Percentiles rank a stretch among this genome's conserved stretches.
Conservation (phyloP, 2,113 vertebrate genomes). For the Clarias gariepinus region DNA sequence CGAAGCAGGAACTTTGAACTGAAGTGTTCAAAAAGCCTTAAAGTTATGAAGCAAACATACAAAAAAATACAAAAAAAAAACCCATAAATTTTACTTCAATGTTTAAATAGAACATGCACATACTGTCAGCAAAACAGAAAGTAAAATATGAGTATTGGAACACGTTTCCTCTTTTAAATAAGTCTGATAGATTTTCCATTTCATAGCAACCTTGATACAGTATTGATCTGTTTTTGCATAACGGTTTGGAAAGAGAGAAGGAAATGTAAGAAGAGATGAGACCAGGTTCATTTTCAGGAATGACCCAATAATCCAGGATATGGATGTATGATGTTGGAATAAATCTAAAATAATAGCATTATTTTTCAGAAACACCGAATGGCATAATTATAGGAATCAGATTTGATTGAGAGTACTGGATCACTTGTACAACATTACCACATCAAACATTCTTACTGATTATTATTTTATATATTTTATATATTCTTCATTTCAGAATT, state of each 20-base stretch:
- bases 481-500: neutral
- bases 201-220: neutral
- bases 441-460: neutral
- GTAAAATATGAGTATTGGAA: neutral
- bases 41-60: neutral
- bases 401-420: neutral
- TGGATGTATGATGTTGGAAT: neutral
- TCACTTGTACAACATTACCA: neutral
- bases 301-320: no score
- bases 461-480: neutral
- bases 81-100: neutral
- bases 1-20: conserved; percentile 17
- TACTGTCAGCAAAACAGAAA: neutral
- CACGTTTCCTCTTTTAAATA: neutral
- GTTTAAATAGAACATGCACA: neutral
- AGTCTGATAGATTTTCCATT: neutral
- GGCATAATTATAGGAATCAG: neutral
- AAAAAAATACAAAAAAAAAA: neutral
- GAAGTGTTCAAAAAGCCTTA: neutral
- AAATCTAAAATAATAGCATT: neutral
- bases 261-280: neutral
- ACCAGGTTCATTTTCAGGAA: neutral
- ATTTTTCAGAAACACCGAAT: neutral
- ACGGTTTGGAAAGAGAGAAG: neutral
- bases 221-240: conserved; percentile 8